These are phyloP conservation scores for Agrypnia vestita DNA, from an alignment of 1,140 invertebrate species.

Conservation along the genomic window DNA sequence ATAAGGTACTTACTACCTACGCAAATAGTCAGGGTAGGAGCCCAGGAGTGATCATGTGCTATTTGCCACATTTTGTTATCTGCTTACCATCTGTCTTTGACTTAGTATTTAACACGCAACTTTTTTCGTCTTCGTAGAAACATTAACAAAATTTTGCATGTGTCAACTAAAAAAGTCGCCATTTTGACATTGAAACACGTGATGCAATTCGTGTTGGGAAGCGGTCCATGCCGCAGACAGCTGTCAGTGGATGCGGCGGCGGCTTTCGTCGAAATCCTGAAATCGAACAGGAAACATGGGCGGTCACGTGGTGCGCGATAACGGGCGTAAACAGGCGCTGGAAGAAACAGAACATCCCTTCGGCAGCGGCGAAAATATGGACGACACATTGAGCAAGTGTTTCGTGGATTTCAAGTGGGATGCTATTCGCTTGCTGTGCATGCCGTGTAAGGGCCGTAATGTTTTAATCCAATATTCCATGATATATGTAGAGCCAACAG, in stretches of 20 bases:
- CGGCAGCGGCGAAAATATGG: slow-evolving; percentile 2
- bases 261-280: slow-evolving; percentile 20
- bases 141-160: slow-evolving; percentile 39
- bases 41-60: no score
- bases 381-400: slow-evolving; percentile 25
- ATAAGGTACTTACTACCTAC: no score
- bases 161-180: slow-evolving; percentile 39
- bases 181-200: slow-evolving; percentile 47
- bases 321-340: slow-evolving; percentile 7
- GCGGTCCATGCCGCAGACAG: slow-evolving; percentile 34
- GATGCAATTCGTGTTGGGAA: slow-evolving; percentile 33
- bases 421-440: no score
- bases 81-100: slow-evolving; percentile 11
- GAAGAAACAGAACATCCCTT: slow-evolving; percentile 39
- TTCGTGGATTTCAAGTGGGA: neutral
- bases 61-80: slow-evolving; percentile 1
- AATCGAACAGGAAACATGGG: slow-evolving; percentile 45
- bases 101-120: neutral
- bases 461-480: no score
- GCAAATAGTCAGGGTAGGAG: no score
- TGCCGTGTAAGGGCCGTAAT: no score
- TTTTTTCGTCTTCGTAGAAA: slow-evolving; percentile 33
- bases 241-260: slow-evolving; percentile 22
- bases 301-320: slow-evolving; percentile 35
- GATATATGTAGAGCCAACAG: no score